A percentile compares a stretch with the other conserved stretches of the same genome.
phyloP scores from a whole-genome alignment of 2,888 invertebrate species.

The Ptycholaimellus sp. region DNA sequence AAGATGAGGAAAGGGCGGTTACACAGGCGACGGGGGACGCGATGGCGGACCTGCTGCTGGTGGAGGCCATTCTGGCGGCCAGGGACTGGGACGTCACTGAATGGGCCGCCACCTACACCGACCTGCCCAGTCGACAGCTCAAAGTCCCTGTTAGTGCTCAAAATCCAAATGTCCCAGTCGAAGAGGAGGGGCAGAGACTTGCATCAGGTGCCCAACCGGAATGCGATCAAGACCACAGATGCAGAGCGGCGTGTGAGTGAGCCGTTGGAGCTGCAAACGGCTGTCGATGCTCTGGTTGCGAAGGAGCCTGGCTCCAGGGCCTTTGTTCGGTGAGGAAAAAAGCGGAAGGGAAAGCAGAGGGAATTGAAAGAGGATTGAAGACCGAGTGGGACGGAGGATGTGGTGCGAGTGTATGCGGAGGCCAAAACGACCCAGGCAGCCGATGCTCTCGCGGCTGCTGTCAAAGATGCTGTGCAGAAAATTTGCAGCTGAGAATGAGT shows the following conservation, averaged over 20 bases:
- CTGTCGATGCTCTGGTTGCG: constrained; percentile 46
- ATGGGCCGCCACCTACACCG: constrained; percentile 58
- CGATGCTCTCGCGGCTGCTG: too few species aligned
- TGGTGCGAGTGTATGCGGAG: constrained; percentile 84
- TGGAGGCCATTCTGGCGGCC: constrained; percentile 62
- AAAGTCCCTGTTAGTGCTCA: constrained; percentile 60
- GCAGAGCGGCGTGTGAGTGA: constrained; percentile 56
- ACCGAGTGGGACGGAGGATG: constrained; percentile 88
- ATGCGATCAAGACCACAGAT: constrained; percentile 55
- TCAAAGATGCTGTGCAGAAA: too few species aligned
- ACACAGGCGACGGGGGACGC: constrained; percentile 54
- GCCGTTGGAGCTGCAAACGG: constrained; percentile 57
- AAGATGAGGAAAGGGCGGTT: neutral
- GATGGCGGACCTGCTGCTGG: constrained; percentile 72
- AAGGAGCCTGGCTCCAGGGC: constrained; percentile 49
- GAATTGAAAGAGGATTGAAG: constrained; percentile 29
- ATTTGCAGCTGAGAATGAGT: too few species aligned
- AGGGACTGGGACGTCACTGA: constrained; percentile 51
- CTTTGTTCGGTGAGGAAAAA: constrained; percentile 45
- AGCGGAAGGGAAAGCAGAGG: neutral
- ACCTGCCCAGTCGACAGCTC: constrained; percentile 60
- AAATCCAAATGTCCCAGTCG: too few species aligned
- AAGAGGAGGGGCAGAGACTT: too few species aligned
- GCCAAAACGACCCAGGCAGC: too few species aligned
- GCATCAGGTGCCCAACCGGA: constrained; percentile 51